These are phyloP conservation scores for Automeris io DNA, from an alignment of 2,888 invertebrate species.

Conservation along the genomic window DNA sequence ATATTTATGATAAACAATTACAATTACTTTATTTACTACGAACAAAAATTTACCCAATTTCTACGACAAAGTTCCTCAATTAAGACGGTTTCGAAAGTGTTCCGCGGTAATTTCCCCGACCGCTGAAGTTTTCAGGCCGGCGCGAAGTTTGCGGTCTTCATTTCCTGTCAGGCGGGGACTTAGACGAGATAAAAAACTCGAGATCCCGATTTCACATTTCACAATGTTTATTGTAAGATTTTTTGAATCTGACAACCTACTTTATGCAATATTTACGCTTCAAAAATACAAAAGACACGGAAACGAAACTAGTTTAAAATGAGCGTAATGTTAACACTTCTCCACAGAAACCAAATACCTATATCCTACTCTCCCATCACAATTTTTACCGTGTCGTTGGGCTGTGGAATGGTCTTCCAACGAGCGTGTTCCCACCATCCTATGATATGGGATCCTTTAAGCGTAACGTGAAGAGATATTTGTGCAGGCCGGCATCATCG, in stretches of 20 bases:
- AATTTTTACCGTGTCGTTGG: too few species aligned
- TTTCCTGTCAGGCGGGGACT: slow-evolving; percentile 38
- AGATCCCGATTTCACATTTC: background rate
- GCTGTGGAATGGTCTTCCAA: too few species aligned
- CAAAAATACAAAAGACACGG: background rate
- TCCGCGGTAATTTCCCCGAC: slow-evolving; percentile 32
- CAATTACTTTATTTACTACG: too few species aligned
- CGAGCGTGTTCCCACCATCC: too few species aligned
- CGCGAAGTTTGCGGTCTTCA: slow-evolving; percentile 54
- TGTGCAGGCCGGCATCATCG: too few species aligned
- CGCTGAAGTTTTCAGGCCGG: slow-evolving; percentile 26
- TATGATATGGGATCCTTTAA: too few species aligned
- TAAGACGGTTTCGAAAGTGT: slow-evolving; percentile 31
- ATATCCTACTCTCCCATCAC: too few species aligned
- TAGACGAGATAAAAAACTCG: slow-evolving; percentile 12
- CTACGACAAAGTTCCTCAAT: slow-evolving; percentile 22
- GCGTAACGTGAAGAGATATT: too few species aligned
- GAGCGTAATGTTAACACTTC: too few species aligned
- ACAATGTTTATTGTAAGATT: too few species aligned
- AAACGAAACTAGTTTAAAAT: slow-evolving; percentile 4
- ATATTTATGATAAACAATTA: too few species aligned
- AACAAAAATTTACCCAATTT: background rate
- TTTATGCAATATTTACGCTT: background rate
- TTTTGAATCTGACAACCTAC: background rate
- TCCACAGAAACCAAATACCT: too few species aligned